A percentile compares a stretch with the other conserved stretches of the same genome.
These are phyloP conservation scores for Canis aureus DNA, from an alignment of 2,113 vertebrate genomes.

Conservation along the genomic window DNA sequence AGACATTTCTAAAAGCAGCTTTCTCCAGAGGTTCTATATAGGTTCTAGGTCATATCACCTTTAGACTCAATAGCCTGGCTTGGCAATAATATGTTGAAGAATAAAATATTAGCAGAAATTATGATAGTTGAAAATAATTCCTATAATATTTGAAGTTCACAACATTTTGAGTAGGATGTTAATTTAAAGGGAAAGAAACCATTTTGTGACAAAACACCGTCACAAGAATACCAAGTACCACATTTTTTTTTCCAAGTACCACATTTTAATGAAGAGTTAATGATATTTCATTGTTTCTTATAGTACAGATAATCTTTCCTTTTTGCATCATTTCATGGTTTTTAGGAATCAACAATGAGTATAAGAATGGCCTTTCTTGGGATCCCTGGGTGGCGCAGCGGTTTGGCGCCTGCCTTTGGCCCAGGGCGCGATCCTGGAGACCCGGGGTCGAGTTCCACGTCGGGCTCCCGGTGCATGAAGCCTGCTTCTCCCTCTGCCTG, in stretches of 20 bases:
- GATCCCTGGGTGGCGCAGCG: too few species aligned
- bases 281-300: background rate
- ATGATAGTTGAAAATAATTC: background rate
- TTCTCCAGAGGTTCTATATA: background rate
- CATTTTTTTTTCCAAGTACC: background rate
- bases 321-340: background rate
- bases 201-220: background rate
- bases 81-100: background rate
- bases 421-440: too few species aligned
- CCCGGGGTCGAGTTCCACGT: too few species aligned
- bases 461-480: too few species aligned
- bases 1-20: background rate
- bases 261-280: background rate
- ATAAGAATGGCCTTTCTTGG: background rate
- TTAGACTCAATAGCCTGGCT: background rate
- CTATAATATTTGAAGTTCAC: background rate
- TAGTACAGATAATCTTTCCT: background rate
- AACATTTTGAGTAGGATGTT: background rate
- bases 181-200: conserved; percentile 20
- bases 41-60: background rate
- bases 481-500: too few species aligned
- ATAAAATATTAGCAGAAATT: background rate
- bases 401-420: too few species aligned
- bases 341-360: background rate
- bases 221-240: background rate